Evolutionary conservation across 2,113 vertebrate species (phyloP).

Genomic region (Rissa tridactyla): DNA sequence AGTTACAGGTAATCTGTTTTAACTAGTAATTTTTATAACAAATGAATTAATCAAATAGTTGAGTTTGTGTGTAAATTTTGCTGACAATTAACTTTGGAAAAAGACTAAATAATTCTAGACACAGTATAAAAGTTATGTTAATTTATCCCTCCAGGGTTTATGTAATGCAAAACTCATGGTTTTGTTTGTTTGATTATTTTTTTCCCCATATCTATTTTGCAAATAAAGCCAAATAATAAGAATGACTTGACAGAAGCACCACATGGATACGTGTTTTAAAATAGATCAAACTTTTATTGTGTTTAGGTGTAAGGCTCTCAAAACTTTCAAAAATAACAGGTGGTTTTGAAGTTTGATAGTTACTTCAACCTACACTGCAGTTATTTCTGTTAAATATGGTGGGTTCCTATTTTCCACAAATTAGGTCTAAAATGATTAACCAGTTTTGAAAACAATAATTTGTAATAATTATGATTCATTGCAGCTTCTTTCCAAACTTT

Average conservation of each 20-base stretch:
- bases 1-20: not conserved
- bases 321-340: not conserved
- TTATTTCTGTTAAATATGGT: not conserved
- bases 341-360: not conserved
- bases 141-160: not conserved
- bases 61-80: not conserved
- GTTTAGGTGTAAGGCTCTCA: not conserved
- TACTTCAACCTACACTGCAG: not conserved
- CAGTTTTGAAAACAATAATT: not conserved
- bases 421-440: not conserved
- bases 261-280: not conserved
- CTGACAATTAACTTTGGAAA: not conserved
- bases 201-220: not conserved
- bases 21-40: not conserved
- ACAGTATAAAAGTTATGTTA: not conserved
- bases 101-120: not conserved
- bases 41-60: not conserved
- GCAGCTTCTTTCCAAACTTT: not conserved
- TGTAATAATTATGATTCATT: not conserved
- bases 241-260: not conserved
- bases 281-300: not conserved
- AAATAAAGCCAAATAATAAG: not conserved
- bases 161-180: fast-evolving
- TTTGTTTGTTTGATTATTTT: not conserved
- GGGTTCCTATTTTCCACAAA: not conserved